Base-by-base conservation (phyloP, 2,888 invertebrate genomes). In the Prosapia bicincta region DNA sequence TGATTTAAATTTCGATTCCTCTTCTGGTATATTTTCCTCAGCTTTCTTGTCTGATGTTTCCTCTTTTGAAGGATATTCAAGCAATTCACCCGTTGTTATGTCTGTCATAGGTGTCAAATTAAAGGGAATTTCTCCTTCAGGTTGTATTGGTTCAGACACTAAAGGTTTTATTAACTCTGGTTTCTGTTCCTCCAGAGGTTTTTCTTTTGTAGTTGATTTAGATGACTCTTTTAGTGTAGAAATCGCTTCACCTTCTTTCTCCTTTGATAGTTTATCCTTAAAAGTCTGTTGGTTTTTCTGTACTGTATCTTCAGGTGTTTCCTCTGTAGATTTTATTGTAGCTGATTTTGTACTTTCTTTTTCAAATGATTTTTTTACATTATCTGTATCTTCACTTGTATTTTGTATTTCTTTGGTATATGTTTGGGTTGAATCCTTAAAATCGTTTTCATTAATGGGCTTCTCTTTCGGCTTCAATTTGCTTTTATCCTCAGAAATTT, bases 181-280 rank as follows among this genome's bases (percentile, higher is more conserved):
- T 77, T 26, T 82, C 81, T 74, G 76, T 26, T 77, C 82, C 71
- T 83, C 83, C 66, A 83, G 82, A 74, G 84, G 82, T 75, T 84
- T 85, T 75, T 83, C 83, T 26, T 83, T 81, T 1, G 76, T 72
- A 23, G 78, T 69, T 78, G 87, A 88, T 67, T 84, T 81, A 0
- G 88, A 87, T 71, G 86, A 84, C 81, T 88, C 88, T 81, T 88
- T 89, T 20, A 89, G 82, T 69, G 85, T 86, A 0, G 89, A 83
- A 43, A 82, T 83, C 79, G 87, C 86, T 66, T 68, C 70, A 69
- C 76, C 78, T 10, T 83, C 82, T 20, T 79, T 78, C 20, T 81
- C n/a, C 79, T 70, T 80, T 79, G 80, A 85, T 83, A 79, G 85
- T 83, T 79, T 87, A 15, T 88, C 89, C 82, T 89, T 88, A 3